These are phyloP conservation scores for Osmoderma eremita DNA, from an alignment of 2,888 invertebrate species.

Conservation along the genomic window DNA sequence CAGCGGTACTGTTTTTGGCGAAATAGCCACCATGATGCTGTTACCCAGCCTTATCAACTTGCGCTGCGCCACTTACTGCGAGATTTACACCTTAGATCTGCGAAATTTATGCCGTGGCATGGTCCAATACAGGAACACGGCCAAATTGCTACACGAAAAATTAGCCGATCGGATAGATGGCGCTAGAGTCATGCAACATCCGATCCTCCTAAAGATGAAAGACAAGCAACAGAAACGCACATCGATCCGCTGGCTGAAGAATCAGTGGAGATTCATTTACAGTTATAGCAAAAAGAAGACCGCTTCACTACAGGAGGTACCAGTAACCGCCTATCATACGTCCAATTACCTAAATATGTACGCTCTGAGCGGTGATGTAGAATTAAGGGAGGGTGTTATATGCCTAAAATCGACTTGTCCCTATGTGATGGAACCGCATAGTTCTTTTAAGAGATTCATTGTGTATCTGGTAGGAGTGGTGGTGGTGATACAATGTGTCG, in stretches of 20 bases:
- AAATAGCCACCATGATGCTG: conserved; percentile 65
- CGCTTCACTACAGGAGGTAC: background rate
- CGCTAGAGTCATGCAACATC: conserved; percentile 35
- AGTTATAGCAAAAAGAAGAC: conserved; percentile 10
- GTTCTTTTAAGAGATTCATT: conserved; percentile 59
- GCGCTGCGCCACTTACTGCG: conserved; percentile 62
- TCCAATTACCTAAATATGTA: conserved; percentile 49
- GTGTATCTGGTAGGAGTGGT: conserved; percentile 37
- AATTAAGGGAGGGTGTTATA: conserved; percentile 53
- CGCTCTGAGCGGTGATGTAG: conserved; percentile 50
- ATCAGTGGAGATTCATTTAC: conserved; percentile 28
- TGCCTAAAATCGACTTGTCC: conserved; percentile 64
- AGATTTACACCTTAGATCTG: conserved; percentile 64
- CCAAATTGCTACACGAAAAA: conserved; percentile 9
- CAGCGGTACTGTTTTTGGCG: conserved; percentile 67
- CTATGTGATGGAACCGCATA: conserved; percentile 65
- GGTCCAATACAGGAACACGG: conserved; percentile 28
- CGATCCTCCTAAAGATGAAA: conserved; percentile 32
- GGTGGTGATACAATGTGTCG: conserved; percentile 37
- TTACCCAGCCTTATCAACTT: conserved; percentile 55
- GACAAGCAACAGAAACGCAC: conserved; percentile 33
- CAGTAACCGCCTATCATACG: conserved; percentile 39
- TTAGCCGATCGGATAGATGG: conserved; percentile 16
- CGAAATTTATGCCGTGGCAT: conserved; percentile 37
- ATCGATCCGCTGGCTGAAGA: conserved; percentile 34